A percentile compares a stretch with the other conserved stretches of the same genome.
Conservation (phyloP, 1,140 invertebrate species). For the Trichoplusia ni region DNA sequence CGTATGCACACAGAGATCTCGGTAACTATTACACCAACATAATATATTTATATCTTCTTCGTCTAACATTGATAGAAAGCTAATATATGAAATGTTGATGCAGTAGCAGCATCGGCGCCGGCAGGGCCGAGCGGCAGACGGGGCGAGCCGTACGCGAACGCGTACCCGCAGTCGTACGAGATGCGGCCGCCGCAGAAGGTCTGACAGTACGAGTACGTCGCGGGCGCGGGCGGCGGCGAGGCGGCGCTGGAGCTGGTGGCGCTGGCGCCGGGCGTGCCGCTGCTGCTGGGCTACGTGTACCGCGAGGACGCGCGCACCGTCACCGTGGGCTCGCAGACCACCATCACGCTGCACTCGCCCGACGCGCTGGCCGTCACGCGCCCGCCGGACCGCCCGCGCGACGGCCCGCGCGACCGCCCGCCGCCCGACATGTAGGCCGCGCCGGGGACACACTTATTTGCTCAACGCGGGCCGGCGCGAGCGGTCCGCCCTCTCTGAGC, state of each 20-base stretch:
- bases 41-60: neutral
- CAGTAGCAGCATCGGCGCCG: constrained; percentile 55
- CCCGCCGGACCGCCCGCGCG: constrained; percentile 22
- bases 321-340: constrained; percentile 71
- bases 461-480: constrained; percentile 45
- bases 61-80: neutral
- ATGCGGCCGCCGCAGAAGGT: constrained; percentile 76
- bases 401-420: neutral
- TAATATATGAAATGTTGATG: neutral
- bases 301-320: constrained; percentile 44
- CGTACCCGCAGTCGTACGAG: constrained; percentile 76
- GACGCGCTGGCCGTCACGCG: constrained; percentile 58
- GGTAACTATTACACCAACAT: constrained; percentile 34
- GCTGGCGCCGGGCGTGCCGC: constrained; percentile 57
- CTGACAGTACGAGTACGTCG: constrained; percentile 67
- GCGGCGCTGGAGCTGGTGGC: constrained; percentile 50
- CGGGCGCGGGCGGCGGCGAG: neutral
- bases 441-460: constrained; percentile 36
- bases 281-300: constrained; percentile 66
- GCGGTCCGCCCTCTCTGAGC: constrained; percentile 42
- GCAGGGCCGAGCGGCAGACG: constrained; percentile 61
- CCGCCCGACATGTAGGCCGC: constrained; percentile 36
- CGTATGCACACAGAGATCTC: constrained; percentile 47
- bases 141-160: constrained; percentile 73
- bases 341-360: constrained; percentile 72